phyloP scores from a whole-genome alignment of 2,113 vertebrate species.

The Tichodroma muraria region DNA sequence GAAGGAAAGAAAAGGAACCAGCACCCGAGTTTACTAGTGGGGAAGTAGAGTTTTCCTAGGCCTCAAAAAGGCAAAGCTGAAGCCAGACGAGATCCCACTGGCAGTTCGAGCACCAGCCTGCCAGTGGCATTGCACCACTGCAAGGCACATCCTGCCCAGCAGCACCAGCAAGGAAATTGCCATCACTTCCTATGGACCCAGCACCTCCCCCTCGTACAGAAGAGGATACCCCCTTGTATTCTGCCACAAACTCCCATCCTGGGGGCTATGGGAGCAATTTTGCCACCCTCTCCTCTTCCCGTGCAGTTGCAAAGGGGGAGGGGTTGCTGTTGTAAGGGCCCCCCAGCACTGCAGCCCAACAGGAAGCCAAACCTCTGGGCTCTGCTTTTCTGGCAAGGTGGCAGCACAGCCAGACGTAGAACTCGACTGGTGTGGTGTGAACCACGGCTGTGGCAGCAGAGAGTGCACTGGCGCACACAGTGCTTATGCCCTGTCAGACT shows the following conservation, averaged over 20 bases:
- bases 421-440: neutral
- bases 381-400: neutral
- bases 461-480: rapidly evolving
- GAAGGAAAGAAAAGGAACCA: neutral
- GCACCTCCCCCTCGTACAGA: neutral
- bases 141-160: neutral
- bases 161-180: neutral
- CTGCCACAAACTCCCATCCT: neutral
- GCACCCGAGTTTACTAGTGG: rapidly evolving
- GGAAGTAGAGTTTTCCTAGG: neutral
- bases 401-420: neutral
- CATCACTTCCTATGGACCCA: neutral
- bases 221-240: neutral
- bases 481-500: neutral
- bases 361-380: neutral
- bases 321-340: neutral
- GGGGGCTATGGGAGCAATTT: neutral
- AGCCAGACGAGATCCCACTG: rapidly evolving
- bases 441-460: rapidly evolving
- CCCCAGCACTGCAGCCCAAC: neutral
- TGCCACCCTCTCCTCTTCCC: too few relatives aligned
- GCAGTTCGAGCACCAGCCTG: neutral
- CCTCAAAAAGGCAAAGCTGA: neutral
- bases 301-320: neutral
- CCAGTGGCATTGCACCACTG: neutral